Base-by-base conservation (phyloP, 2,888 invertebrate genomes). In the Empis stercorea region DNA sequence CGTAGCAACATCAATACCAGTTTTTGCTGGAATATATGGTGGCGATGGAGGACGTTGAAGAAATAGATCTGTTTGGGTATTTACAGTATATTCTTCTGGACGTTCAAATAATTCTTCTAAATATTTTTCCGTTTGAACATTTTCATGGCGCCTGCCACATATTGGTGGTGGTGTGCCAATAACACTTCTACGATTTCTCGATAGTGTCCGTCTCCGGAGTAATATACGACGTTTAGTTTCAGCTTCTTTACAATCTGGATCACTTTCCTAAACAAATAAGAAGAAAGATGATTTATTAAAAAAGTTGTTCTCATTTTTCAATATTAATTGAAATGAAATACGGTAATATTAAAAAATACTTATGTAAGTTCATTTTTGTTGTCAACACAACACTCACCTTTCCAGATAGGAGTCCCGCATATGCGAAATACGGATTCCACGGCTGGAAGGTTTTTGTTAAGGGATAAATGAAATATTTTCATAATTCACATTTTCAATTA, bases 41-140 rank as follows among this genome's bases (percentile, higher is more conserved):
- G 91, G 91, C 45, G 87, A 84, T 17, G 81, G 76, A 6, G 91
- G 88, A 56, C 86, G 76, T 66, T 92, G 88, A 51, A 84, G 71
- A 71, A 87, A 87, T 57, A 86, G 76, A 68, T 94, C 93, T 20
- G 94, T 93, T 70, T 91, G 89, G 46, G 87, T 85, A 57, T 83
- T 83, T 45, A 79, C 81, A 59, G 88, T 84, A 52, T 76, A 74
- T 63, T 87, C 87, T 15, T 76, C 78, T 43, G 87, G 87, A 58
- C 80, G 80, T 56, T 82, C 81, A 61, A 78, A 80, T 44, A 87
- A 76, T 73, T 94, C 92, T 67, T 93, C 92, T 48, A 94, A 76
- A 64, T 85, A 92, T 58, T 80, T 73, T 54, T 94, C 93, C 2
- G 94, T 94, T 74, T 95, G 94, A 40, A 93, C 79, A 52, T 82